Conservation (phyloP, 2,888 invertebrate genomes). For the Rosalia funebris region DNA sequence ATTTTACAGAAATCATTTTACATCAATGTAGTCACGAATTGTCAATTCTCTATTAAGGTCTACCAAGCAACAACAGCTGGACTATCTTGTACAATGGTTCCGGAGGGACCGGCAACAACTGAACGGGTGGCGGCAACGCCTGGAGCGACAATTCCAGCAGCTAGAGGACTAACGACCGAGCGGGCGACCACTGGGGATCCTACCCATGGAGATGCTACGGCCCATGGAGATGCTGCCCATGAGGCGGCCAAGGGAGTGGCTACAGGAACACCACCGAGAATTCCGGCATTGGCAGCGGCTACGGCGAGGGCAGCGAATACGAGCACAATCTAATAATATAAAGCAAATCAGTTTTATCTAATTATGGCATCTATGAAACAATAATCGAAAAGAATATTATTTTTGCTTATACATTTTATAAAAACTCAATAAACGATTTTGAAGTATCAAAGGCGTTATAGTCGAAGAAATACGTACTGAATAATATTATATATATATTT, state of each 20-base stretch:
- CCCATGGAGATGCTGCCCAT: background rate
- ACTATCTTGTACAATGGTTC: background rate
- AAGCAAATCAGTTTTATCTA: too few species aligned
- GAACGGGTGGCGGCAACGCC: conserved; percentile 7
- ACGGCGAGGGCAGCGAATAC: conserved; percentile 8
- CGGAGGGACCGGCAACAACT: background rate
- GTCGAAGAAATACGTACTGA: background rate
- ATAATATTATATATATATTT: background rate
- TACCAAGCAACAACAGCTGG: background rate
- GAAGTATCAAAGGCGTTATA: too few species aligned
- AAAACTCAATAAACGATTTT: too few species aligned
- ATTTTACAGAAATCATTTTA: background rate
- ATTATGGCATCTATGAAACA: too few species aligned
- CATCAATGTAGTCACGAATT: background rate
- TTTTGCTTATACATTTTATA: too few species aligned
- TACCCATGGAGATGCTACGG: background rate
- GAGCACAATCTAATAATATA: background rate
- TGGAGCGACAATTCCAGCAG: conserved; percentile 1
- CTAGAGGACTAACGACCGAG: background rate
- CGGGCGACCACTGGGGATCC: background rate
- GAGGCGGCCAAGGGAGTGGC: conserved; percentile 8
- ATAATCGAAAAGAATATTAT: too few species aligned
- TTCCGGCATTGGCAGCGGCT: conserved; percentile 9
- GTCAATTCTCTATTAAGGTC: background rate
- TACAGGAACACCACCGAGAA: conserved; percentile 5